Percentiles rank a stretch among this genome's conserved stretches.
phyloP scores from a whole-genome alignment of 1,140 invertebrate species.

The Cephus cinctus region DNA sequence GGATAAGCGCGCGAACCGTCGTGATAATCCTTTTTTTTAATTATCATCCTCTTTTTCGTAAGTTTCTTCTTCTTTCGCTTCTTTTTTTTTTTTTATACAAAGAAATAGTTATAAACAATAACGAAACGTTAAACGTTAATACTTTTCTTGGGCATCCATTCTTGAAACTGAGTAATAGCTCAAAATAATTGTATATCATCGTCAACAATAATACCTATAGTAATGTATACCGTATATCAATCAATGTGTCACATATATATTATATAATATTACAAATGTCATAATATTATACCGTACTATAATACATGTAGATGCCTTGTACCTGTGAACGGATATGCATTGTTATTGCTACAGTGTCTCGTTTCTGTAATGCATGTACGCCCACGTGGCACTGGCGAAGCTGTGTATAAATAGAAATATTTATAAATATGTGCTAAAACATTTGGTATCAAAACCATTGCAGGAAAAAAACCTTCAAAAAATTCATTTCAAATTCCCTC shows the following conservation, averaged over 20 bases:
- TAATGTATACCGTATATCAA: slow-evolving; percentile 37
- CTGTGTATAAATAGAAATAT: slow-evolving; percentile 34
- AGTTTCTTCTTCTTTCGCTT: too few relatives aligned
- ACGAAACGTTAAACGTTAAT: slow-evolving; percentile 44
- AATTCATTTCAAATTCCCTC: slow-evolving; percentile 15
- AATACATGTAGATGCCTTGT: slow-evolving; percentile 15
- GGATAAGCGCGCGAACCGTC: too few relatives aligned
- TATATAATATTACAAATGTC: slow-evolving; percentile 21
- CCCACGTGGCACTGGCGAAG: too few relatives aligned
- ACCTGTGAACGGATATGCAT: too few relatives aligned
- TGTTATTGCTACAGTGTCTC: too few relatives aligned
- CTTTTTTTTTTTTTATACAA: slow-evolving; percentile 36
- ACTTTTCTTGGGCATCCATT: slow-evolving; percentile 36
- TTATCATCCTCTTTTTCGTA: too few relatives aligned
- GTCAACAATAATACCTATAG: slow-evolving; percentile 36
- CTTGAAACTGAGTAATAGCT: slow-evolving; percentile 33
- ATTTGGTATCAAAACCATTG: slow-evolving; percentile 48
- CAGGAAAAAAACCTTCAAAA: slow-evolving; percentile 27
- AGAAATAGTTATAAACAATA: slow-evolving; percentile 31
- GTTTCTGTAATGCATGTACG: too few relatives aligned
- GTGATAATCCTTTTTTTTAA: too few relatives aligned
- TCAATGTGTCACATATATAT: slow-evolving; percentile 34
- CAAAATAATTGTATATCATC: background rate
- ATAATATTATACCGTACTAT: slow-evolving; percentile 15
- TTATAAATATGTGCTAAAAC: slow-evolving; percentile 35